Conservation (phyloP, 1,140 invertebrate genomes). For the Matsumurasca onukii region DNA sequence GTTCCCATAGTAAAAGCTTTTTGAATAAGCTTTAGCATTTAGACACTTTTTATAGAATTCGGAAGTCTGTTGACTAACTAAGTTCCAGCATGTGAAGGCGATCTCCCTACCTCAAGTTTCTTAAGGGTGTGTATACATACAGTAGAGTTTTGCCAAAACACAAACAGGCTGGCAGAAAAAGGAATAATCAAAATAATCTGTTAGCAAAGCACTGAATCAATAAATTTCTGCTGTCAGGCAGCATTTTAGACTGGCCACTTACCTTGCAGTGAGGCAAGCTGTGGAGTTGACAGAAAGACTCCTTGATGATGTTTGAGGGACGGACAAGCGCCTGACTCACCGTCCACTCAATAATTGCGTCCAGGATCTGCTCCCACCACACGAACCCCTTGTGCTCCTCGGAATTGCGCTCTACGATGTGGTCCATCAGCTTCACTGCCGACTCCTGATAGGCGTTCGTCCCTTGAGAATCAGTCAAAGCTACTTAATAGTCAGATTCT, state of each 20-base stretch:
- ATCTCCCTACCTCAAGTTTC: too few relatives aligned
- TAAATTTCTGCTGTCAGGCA: too few relatives aligned
- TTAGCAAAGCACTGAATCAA: too few relatives aligned
- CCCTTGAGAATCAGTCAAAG: not conserved
- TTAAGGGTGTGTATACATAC: too few relatives aligned
- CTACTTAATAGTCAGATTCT: not conserved
- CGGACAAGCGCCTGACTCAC: not conserved
- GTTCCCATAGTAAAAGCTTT: too few relatives aligned
- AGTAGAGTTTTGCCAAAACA: too few relatives aligned
- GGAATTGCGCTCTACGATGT: conserved; percentile 24
- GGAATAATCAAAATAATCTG: too few relatives aligned
- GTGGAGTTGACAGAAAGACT: conserved; percentile 24
- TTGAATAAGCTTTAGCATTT: too few relatives aligned
- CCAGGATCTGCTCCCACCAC: conserved; percentile 35
- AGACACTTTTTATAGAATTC: too few relatives aligned
- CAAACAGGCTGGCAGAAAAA: too few relatives aligned
- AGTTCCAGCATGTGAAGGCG: too few relatives aligned
- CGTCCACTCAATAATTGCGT: conserved; percentile 31
- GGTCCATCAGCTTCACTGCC: conserved; percentile 33
- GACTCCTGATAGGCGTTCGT: conserved; percentile 13
- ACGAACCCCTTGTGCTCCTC: conserved; percentile 26
- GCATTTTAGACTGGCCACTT: not conserved
- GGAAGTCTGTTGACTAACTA: too few relatives aligned
- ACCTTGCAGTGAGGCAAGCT: conserved; percentile 35
- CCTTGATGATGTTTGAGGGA: conserved; percentile 12